Base-by-base conservation (phyloP, 1,140 invertebrate species). In the Dufourea novaeangliae region DNA sequence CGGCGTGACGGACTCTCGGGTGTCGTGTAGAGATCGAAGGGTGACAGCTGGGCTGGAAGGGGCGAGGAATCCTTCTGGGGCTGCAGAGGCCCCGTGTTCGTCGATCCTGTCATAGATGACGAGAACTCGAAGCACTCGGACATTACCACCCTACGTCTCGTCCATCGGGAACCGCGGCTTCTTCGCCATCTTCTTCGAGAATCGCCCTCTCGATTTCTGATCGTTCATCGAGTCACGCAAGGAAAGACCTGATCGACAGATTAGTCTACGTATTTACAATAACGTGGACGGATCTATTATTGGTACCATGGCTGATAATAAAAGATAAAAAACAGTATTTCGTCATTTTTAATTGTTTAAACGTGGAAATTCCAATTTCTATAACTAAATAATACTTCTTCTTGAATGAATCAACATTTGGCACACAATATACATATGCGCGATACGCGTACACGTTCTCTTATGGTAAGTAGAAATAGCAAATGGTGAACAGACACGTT, bases 81-180 rank as follows among this genome's bases (percentile, higher is more conserved):
- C 83, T 88, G 83, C 59, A 86, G 63, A 25, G 81, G 87, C 87
- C 88, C 87, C 84, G 79, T 27, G 56, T 84, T 79, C 69, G 81
- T 88, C 78, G 88, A 88, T 78, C 89, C 88, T 79, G 90, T 87
- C 85, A 89, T 90, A 63, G 85, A 88, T 84, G 79, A 86, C 34
- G 85, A 57, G 62, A 78, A 37, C 64, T 84, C 85, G 69, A 82
- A 72, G 70, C 88, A 89, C 86, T 86, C 86, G 73, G 84, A 87
- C 91, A 91, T 90, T 86, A 79, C 59, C 34, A 84, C 85, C 59
- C 78, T 86, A 83, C 78, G 72, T 88, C 73, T 88, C 88, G 88
- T 90, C 86, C 75, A 78, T 76, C 41, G 63, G 52, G 52, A 77
- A 70, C 68, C 59, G 59, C 50, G 22, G 41, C 29, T 66, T 46